Evolutionary conservation across 2,888 invertebrate genomes (phyloP), one percentile per base, ranked within the genome.

Genomic region (Stegana nigrithorax): DNA sequence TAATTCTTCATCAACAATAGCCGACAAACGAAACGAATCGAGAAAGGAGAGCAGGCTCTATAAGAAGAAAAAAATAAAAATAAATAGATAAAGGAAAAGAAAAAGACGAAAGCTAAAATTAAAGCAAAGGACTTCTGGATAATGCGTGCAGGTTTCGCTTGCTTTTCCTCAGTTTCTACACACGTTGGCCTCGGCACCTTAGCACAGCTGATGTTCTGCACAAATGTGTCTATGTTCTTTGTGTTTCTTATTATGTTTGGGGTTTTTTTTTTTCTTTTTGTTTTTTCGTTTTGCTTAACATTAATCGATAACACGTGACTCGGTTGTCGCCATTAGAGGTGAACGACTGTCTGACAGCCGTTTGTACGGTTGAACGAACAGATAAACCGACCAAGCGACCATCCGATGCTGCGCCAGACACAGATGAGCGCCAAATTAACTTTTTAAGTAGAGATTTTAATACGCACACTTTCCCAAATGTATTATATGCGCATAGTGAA

Each of bases 241-340:
- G 8, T 14, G 4, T 14, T 50, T 32, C 5, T 32, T 32, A 32
- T 5, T 32, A 4, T 32, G 10, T 32, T 39, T n/a, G n/a, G 19
- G 10, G 19, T n/a, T 23, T 47, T 23, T 8, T 47, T 23, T 47
- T 23, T 47, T 10, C 10, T 23, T 36, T 36, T 36, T 36, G 36
- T 36, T 36, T 36, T n/a, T n/a, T 36, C 25, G 8, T 19, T 21
- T 55, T 19, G 32, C 32, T 2, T 10, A 39, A 12, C 19, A 55
- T 55, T 36, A 55, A 55, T 55, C 36, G 53, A 21, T 55, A 55
- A 21, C 53, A 55, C 53, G 53, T 55, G 53, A 32, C 53, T 55
- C 32, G n/a, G n/a, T n/a, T n/a, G n/a, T n/a, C n/a, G n/a, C n/a
- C n/a, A n/a, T 32, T 14, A 55, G 36, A 55, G 53, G 32, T 55